phyloP scores from a whole-genome alignment of 2,797 vertebrate species.

The Neosilurus mollespiculum region DNA sequence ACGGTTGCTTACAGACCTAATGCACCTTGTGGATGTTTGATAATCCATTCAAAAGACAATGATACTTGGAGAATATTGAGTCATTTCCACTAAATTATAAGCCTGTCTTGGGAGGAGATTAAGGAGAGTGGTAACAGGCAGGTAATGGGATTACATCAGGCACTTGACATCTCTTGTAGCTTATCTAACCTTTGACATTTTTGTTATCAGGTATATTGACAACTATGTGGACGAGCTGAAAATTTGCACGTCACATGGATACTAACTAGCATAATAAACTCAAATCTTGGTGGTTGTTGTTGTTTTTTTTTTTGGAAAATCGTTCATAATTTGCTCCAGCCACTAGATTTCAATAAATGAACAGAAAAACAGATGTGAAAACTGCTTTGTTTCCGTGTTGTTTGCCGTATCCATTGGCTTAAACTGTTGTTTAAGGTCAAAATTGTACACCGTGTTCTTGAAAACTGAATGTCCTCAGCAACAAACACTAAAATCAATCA shows the following conservation, averaged over 20 bases:
- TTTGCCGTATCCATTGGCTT: background rate
- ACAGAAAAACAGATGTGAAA: background rate
- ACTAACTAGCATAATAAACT: background rate
- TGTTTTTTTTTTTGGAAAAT: no score
- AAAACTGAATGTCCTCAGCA: background rate
- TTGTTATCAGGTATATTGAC: background rate
- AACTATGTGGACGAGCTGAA: background rate
- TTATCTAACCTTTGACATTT: background rate
- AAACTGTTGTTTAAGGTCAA: background rate
- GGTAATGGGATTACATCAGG: constrained; percentile 21
- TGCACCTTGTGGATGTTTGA: background rate
- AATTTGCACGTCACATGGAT: background rate
- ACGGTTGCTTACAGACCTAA: background rate
- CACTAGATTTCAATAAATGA: background rate
- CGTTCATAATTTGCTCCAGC: background rate
- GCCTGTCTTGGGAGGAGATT: background rate
- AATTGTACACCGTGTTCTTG: background rate
- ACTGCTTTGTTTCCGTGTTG: background rate
- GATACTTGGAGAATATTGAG: background rate
- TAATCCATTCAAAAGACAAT: constrained; percentile 6
- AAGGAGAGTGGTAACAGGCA: background rate
- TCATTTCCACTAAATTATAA: constrained; percentile 27
- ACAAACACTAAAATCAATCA: background rate
- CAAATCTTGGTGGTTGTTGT: background rate
- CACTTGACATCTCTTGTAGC: background rate